Evolutionary conservation across 2,797 vertebrate species (phyloP).

Genomic region (Lepilemur ruficaudatus): DNA sequence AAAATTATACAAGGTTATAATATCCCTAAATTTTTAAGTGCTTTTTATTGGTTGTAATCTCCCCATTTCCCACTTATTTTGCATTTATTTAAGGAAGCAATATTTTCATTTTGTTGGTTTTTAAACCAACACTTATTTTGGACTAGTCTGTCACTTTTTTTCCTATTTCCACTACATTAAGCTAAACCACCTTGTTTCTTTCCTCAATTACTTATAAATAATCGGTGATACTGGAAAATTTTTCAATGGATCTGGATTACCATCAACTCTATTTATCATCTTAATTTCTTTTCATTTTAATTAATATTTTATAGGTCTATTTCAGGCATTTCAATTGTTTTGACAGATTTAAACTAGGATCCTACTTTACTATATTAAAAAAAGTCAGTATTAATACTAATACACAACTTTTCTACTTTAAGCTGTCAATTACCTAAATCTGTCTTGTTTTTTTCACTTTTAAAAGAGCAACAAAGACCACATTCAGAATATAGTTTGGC

Average conservation of each 20-base stretch:
- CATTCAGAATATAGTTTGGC: neutral
- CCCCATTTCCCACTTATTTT: neutral
- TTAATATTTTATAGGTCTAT: neutral
- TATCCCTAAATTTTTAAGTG: neutral
- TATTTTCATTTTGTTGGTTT: neutral
- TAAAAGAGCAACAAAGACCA: neutral
- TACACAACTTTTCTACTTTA: neutral
- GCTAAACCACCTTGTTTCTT: neutral
- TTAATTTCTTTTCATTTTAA: neutral
- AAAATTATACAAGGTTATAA: neutral
- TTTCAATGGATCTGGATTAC: neutral
- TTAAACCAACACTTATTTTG: neutral
- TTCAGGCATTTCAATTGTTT: conserved; percentile 12
- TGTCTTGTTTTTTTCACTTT: neutral
- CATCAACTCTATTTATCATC: neutral
- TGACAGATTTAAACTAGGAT: conserved; percentile 1
- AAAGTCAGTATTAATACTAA: neutral
- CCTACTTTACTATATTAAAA: neutral
- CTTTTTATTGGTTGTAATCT: neutral
- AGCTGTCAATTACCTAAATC: neutral
- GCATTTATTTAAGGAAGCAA: neutral
- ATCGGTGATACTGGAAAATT: neutral
- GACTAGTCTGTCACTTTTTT: neutral
- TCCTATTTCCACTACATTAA: neutral
- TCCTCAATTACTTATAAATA: neutral